Evolutionary conservation across 2,888 invertebrate genomes (phyloP).

Genomic region (Caenorhabditis doughertyi): DNA sequence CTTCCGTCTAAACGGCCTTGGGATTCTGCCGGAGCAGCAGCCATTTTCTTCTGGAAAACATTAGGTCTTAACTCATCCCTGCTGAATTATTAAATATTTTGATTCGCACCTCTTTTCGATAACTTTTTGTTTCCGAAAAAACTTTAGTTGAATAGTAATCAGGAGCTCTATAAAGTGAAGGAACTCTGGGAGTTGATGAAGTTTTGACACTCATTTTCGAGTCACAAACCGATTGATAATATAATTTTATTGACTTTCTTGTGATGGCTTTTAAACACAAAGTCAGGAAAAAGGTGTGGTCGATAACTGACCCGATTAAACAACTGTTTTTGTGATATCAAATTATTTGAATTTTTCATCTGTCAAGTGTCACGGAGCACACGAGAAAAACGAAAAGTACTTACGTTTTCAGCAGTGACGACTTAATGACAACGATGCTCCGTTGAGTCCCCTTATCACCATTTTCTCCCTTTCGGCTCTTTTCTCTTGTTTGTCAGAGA

Average conservation of each 20-base stretch:
- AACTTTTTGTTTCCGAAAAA: not conserved
- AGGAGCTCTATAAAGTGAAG: constrained; percentile 48
- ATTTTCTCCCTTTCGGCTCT: constrained; percentile 29
- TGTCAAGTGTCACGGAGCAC: not conserved
- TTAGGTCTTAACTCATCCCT: too few species aligned
- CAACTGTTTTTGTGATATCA: constrained; percentile 23
- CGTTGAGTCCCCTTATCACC: constrained; percentile 30
- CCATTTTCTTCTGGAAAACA: constrained; percentile 28
- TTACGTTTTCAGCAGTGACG: constrained; percentile 33
- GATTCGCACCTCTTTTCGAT: not conserved
- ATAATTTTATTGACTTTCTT: not conserved
- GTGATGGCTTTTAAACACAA: constrained; percentile 3
- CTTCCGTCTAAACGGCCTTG: constrained; percentile 79
- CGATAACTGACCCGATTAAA: constrained; percentile 19
- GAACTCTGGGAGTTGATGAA: not conserved
- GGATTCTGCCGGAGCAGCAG: constrained; percentile 20
- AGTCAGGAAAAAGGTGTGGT: constrained; percentile 21
- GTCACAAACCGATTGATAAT: not conserved
- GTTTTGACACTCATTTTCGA: constrained; percentile 27
- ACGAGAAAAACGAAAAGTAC: not conserved
- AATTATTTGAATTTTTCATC: constrained; percentile 5
- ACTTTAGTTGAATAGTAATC: constrained; percentile 29
- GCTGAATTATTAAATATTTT: not conserved
- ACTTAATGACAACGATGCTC: constrained; percentile 30
- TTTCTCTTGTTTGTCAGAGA: not conserved